Conservation (phyloP, 2,888 invertebrate species). For the Lasiommata megera region DNA sequence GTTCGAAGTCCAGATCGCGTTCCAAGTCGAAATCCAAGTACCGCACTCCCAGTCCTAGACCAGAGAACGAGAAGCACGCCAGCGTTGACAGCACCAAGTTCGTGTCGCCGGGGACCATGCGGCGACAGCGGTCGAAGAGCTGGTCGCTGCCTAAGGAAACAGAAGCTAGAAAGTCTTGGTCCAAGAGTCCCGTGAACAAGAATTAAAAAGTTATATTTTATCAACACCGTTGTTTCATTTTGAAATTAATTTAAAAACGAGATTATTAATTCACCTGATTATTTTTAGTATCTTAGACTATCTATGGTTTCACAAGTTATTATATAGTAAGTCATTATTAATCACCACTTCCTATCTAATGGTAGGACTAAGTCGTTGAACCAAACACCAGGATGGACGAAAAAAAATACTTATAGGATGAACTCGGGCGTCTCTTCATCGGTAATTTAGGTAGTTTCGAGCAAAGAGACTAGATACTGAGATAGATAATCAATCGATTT, state of each 20-base stretch:
- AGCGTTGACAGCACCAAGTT: conserved; percentile 8
- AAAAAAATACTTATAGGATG: too few species aligned
- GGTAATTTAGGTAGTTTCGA: too few species aligned
- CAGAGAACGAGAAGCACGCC: conserved; percentile 16
- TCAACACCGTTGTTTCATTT: neutral
- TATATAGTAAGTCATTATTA: too few species aligned
- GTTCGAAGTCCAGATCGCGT: conserved; percentile 41
- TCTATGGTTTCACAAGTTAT: too few species aligned
- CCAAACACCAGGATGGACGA: too few species aligned
- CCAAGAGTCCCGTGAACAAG: conserved; percentile 65
- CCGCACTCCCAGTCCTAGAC: conserved; percentile 29
- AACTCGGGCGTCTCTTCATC: too few species aligned
- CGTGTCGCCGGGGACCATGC: conserved; percentile 5
- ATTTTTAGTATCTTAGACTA: too few species aligned
- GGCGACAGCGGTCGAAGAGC: conserved; percentile 75
- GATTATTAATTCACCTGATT: too few species aligned
- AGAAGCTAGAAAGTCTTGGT: conserved; percentile 76
- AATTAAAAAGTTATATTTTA: conserved; percentile 1
- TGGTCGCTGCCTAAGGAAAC: conserved; percentile 82
- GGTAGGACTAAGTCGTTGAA: too few species aligned
- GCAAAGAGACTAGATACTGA: too few species aligned
- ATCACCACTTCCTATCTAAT: too few species aligned
- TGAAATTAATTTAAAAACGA: neutral
- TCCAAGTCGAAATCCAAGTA: conserved; percentile 43
- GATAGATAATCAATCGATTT: too few species aligned